Percentiles rank a stretch among this genome's conserved stretches.
These are phyloP conservation scores for Achroia grisella DNA, from an alignment of 1,140 invertebrate species.

Conservation along the genomic window DNA sequence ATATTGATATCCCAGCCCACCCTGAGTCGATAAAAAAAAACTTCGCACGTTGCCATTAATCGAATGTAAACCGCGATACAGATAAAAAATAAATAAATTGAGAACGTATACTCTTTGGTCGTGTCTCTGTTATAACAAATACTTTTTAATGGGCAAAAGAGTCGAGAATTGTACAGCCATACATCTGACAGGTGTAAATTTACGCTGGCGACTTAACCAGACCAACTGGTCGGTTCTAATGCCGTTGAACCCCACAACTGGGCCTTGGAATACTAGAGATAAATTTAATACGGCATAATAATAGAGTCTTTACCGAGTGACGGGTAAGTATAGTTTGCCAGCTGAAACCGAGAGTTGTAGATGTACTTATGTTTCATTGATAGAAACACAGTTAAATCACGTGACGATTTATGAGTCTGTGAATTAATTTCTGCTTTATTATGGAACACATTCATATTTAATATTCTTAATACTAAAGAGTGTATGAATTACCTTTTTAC, in stretches of 20 bases:
- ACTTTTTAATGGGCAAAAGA: slow-evolving; percentile 28
- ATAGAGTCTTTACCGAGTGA: slow-evolving; percentile 46
- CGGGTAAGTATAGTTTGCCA: slow-evolving; percentile 18
- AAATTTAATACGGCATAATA: slow-evolving; percentile 64
- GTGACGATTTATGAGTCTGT: background rate
- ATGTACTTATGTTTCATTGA: background rate
- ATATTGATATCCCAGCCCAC: background rate
- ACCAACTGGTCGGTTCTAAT: slow-evolving; percentile 59
- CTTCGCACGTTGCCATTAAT: slow-evolving; percentile 5
- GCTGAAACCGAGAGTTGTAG: slow-evolving; percentile 37
- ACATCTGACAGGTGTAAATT: slow-evolving; percentile 48
- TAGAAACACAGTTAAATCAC: background rate
- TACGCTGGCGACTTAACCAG: slow-evolving; percentile 53
- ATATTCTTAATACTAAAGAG: no score
- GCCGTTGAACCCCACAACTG: slow-evolving; percentile 65
- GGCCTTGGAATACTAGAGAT: slow-evolving; percentile 65
- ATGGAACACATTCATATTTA: no score
- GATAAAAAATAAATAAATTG: slow-evolving; percentile 55
- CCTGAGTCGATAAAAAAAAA: slow-evolving; percentile 7
- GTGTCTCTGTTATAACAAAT: slow-evolving; percentile 8
- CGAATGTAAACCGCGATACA: slow-evolving; percentile 26
- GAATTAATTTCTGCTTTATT: no score
- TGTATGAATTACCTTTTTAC: no score
- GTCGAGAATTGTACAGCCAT: slow-evolving; percentile 37
- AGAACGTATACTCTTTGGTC: slow-evolving; percentile 27